Conservation (phyloP, 2,888 invertebrate species). For the Xestia sexstrigata region DNA sequence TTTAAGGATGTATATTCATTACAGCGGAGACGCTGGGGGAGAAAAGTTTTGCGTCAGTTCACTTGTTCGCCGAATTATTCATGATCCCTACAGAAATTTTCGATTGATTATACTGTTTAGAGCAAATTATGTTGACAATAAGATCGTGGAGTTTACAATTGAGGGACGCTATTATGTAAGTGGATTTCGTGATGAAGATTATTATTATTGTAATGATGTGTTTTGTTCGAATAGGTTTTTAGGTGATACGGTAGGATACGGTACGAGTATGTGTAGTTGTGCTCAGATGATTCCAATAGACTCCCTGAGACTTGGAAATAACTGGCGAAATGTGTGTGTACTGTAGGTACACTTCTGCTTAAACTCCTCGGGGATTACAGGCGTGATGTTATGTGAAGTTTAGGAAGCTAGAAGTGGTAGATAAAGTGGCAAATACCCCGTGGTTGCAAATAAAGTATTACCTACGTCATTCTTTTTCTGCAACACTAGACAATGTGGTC, state of each 20-base stretch:
- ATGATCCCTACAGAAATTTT: slow-evolving; percentile 79
- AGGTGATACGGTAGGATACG: not conserved
- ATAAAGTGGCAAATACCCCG: not conserved
- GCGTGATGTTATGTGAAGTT: not conserved
- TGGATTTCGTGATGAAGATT: slow-evolving; percentile 20
- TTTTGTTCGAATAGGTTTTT: not conserved
- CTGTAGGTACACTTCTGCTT: not conserved
- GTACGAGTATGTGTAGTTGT: too few species aligned
- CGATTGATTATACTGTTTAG: slow-evolving; percentile 85
- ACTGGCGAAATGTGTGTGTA: not conserved
- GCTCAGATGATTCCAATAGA: not conserved
- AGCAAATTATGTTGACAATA: slow-evolving; percentile 74
- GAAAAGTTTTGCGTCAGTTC: slow-evolving; percentile 73
- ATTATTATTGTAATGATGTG: not conserved
- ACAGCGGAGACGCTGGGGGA: slow-evolving; percentile 62
- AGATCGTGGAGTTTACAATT: slow-evolving; percentile 34
- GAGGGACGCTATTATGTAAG: slow-evolving; percentile 19
- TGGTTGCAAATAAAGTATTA: not conserved
- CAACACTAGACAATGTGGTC: not conserved
- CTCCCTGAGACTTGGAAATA: not conserved
- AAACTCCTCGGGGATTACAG: not conserved
- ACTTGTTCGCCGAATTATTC: slow-evolving; percentile 82
- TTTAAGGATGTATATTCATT: slow-evolving; percentile 74
- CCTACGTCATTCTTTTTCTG: too few species aligned
- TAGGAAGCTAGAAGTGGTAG: not conserved